These are phyloP conservation scores for Siniperca chuatsi DNA, from an alignment of 2,113 vertebrate genomes.

Conservation along the genomic window DNA sequence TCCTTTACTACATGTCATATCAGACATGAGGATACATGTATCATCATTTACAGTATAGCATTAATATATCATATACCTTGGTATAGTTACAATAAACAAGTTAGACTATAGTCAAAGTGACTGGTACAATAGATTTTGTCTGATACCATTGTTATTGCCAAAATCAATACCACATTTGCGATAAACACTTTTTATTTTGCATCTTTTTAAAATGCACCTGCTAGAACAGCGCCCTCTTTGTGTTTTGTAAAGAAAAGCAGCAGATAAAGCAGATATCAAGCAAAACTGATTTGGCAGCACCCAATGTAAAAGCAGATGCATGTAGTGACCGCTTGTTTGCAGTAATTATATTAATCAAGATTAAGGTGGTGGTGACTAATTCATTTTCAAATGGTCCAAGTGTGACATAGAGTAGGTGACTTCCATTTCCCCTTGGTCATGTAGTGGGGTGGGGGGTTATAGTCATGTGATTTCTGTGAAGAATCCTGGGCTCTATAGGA, in stretches of 20 bases:
- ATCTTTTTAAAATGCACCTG: background rate
- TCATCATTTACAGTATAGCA: background rate
- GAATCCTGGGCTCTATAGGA: slow-evolving; percentile 49
- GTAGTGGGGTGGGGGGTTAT: slow-evolving; percentile 26
- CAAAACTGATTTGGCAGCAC: background rate
- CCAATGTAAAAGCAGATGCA: background rate
- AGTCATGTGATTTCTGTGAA: slow-evolving; percentile 71
- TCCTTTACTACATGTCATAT: background rate
- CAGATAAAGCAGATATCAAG: background rate
- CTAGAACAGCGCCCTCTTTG: background rate
- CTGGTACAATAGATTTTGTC: background rate
- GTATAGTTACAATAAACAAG: background rate
- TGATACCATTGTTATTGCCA: background rate
- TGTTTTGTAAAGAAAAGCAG: background rate
- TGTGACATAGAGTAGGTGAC: background rate
- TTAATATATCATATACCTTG: background rate
- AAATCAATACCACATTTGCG: background rate
- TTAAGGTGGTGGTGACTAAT: background rate
- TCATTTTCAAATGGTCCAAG: background rate
- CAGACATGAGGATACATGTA: background rate
- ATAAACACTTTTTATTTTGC: background rate
- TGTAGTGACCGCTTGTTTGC: background rate
- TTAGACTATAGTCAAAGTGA: background rate
- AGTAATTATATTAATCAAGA: background rate
- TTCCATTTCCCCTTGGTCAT: background rate